These are phyloP conservation scores for Diabrotica undecimpunctata DNA, from an alignment of 1,140 invertebrate genomes.

Conservation along the genomic window DNA sequence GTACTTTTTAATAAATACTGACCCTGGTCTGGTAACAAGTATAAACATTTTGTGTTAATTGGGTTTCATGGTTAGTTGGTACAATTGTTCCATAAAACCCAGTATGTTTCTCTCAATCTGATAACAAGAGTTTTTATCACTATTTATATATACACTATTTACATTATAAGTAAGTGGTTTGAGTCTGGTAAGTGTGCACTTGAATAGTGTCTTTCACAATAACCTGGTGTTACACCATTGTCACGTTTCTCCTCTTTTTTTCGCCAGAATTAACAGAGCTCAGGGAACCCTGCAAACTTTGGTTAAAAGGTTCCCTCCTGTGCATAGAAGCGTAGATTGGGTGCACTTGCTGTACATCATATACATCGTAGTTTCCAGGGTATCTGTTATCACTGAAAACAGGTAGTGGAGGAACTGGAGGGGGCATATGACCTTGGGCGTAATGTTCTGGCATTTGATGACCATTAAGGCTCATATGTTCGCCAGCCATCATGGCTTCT, in stretches of 20 bases:
- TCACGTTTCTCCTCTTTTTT: conserved; percentile 55
- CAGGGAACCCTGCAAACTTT: conserved; percentile 54
- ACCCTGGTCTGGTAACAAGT: too few species aligned
- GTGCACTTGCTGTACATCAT: conserved; percentile 43
- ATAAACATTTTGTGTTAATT: too few species aligned
- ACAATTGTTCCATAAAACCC: too few species aligned
- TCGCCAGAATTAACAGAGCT: conserved; percentile 56
- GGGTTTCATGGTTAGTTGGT: too few species aligned
- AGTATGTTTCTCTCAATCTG: too few species aligned
- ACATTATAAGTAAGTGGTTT: conserved; percentile 30
- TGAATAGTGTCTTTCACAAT: conserved; percentile 33
- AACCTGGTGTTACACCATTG: conserved; percentile 54
- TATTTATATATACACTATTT: neutral
- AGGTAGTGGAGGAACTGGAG: conserved; percentile 47
- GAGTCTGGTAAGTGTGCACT: conserved; percentile 34
- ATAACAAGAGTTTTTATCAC: too few species aligned
- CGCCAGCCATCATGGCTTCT: conserved; percentile 33
- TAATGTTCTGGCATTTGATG: conserved; percentile 44
- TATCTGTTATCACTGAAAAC: conserved; percentile 40
- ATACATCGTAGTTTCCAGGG: conserved; percentile 46
- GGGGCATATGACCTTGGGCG: conserved; percentile 34
- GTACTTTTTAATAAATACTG: too few species aligned
- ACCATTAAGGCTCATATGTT: conserved; percentile 44
- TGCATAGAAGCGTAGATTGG: conserved; percentile 47
- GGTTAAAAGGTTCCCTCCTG: conserved; percentile 49